A percentile compares a stretch with the other conserved stretches of the same genome.
phyloP scores from a whole-genome alignment of 2,888 invertebrate genomes.

The Spisula solida region DNA sequence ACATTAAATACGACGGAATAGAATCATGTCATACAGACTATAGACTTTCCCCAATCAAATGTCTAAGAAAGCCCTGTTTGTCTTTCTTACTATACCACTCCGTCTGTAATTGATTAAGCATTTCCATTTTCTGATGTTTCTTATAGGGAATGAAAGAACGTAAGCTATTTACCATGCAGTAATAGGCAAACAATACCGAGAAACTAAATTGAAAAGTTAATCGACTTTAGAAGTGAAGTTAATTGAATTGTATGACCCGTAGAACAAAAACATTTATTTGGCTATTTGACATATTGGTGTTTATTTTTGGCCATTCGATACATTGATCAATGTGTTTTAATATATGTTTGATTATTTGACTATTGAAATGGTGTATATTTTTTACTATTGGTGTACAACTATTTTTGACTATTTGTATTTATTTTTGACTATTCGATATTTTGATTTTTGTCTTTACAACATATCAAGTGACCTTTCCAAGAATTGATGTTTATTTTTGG shows the following conservation, averaged over 20 bases:
- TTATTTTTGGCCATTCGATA: slow-evolving; percentile 9
- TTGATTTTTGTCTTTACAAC: too few relatives aligned
- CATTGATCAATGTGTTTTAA: too few relatives aligned
- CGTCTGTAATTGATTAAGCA: slow-evolving; percentile 12
- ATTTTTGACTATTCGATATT: too few relatives aligned
- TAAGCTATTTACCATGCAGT: neutral
- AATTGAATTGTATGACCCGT: neutral
- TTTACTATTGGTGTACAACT: too few relatives aligned
- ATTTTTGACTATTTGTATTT: too few relatives aligned
- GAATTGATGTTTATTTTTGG: too few relatives aligned
- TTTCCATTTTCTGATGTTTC: neutral
- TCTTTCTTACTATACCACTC: neutral
- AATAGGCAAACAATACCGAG: neutral
- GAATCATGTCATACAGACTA: slow-evolving; percentile 58
- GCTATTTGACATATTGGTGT: slow-evolving; percentile 35
- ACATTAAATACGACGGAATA: slow-evolving; percentile 61
- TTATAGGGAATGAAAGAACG: neutral
- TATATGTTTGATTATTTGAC: too few relatives aligned
- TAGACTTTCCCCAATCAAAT: slow-evolving; percentile 55
- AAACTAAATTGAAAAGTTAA: neutral
- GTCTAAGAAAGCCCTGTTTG: slow-evolving; percentile 46
- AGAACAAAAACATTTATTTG: neutral
- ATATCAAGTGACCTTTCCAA: too few relatives aligned
- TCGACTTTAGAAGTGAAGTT: neutral
- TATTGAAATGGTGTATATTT: too few relatives aligned